phyloP scores from a whole-genome alignment of 2,113 vertebrate species.

The Pteruthius melanotis region DNA sequence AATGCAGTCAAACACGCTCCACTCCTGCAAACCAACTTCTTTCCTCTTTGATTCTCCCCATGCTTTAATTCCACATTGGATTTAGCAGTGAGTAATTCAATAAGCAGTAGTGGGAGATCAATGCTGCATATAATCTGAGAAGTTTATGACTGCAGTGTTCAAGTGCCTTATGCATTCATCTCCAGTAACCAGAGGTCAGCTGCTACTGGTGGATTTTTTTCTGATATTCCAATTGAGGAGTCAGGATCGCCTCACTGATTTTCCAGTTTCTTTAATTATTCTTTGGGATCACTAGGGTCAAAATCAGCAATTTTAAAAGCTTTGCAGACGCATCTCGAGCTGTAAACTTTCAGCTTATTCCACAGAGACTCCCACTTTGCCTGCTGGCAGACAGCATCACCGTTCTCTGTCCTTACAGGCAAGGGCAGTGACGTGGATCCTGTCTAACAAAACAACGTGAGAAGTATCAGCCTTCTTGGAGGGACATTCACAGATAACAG shows the following conservation, averaged over 20 bases:
- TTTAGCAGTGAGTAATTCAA: slow-evolving; percentile 31
- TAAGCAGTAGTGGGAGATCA: slow-evolving; percentile 22
- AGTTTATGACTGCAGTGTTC: slow-evolving; percentile 39
- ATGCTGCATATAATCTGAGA: slow-evolving; percentile 35
- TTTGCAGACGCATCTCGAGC: neutral
- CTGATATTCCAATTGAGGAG: neutral
- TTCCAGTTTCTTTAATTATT: slow-evolving; percentile 41
- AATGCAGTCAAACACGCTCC: neutral
- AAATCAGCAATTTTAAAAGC: slow-evolving; percentile 25
- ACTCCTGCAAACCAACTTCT: neutral
- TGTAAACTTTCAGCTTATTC: neutral
- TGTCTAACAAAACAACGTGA: neutral
- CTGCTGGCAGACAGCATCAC: neutral
- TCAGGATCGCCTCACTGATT: neutral
- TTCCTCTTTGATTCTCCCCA: neutral
- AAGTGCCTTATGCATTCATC: slow-evolving; percentile 32
- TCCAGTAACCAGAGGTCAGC: slow-evolving; percentile 25
- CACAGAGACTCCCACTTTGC: neutral
- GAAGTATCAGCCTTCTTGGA: neutral
- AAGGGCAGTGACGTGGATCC: neutral
- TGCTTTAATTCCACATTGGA: slow-evolving; percentile 25
- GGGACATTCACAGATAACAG: neutral
- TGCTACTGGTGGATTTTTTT: neutral
- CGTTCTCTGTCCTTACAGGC: neutral
- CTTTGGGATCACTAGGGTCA: slow-evolving; percentile 1